These are phyloP conservation scores for Plusia festucae DNA, from an alignment of 2,888 invertebrate species.

Conservation along the genomic window DNA sequence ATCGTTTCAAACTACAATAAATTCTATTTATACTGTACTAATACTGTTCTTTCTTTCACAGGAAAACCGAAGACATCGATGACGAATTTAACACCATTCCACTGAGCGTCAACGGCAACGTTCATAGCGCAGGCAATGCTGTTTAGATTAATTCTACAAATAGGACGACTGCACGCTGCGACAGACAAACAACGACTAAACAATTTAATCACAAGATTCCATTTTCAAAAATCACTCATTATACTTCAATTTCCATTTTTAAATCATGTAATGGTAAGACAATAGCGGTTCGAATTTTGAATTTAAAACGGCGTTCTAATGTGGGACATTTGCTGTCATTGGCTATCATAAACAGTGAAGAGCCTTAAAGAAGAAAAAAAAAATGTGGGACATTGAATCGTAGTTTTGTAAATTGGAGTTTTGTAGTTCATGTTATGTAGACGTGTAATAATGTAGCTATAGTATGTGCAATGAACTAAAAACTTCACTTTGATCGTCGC, in stretches of 20 bases:
- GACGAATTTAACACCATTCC: conserved; percentile 88
- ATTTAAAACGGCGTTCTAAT: conserved; percentile 3
- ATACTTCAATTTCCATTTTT: background rate
- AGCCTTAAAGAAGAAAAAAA: too few relatives aligned
- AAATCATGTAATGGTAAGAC: conserved; percentile 1
- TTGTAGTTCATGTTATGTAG: conserved; percentile 14
- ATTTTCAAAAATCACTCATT: background rate
- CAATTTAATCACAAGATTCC: conserved; percentile 11
- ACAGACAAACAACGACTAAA: conserved; percentile 34
- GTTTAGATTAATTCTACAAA: conserved; percentile 70
- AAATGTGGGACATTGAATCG: background rate
- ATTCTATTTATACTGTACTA: conserved; percentile 14
- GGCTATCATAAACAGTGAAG: too few relatives aligned
- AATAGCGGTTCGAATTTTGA: conserved; percentile 7
- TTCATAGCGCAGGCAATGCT: conserved; percentile 84
- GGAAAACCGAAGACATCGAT: conserved; percentile 85
- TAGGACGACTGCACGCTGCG: conserved; percentile 57
- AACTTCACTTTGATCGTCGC: conserved; percentile 17
- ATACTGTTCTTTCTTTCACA: conserved; percentile 60
- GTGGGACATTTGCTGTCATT: background rate
- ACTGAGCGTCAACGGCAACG: conserved; percentile 81
- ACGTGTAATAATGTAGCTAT: conserved; percentile 44
- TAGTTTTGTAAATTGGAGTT: conserved; percentile 12
- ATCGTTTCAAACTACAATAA: conserved; percentile 1
- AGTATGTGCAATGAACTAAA: conserved; percentile 31